Base-by-base conservation (phyloP, 2,113 vertebrate species). In the Dryoscopus gambensis region DNA sequence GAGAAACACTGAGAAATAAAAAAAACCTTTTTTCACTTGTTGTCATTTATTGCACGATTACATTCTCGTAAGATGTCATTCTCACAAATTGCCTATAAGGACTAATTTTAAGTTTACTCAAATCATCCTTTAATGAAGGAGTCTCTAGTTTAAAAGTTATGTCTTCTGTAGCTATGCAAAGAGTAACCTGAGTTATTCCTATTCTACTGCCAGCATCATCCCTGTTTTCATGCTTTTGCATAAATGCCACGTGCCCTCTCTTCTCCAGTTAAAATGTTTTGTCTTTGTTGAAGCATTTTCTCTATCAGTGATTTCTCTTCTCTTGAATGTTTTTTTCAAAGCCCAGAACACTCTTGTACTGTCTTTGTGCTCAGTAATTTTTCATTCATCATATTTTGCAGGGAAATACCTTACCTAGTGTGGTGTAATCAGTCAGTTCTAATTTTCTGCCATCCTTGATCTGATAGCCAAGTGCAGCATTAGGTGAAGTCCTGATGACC, bases 1-100 rank as follows among this genome's bases (percentile, higher is more conserved):
- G 95, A 96, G 95, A 97, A 97, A 97, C 95, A 97, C 97, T 97
- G 97, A 98, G 94, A 98, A 98, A 98, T 98, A 98, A 98, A 98
- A 83, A 83, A 73, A 79, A 70, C 15, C 6, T 95, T 96, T 98
- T 98, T 98, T 97, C 95, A 97, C 78, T 87, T 93, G 70, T 92
- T 83, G 97, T 98, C 96, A 97, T 95, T 98, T 94, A 85, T 98
- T 98, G 95, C 73, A 69, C 84, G 19, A 27, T 82, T 87, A 25
- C 23, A 2, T 89, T 89, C 23, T 74, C 22, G 21, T 70, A 53
- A 42, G 9, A 4, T 84, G 22, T 25, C 14, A 4, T 37, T 76
- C 16, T 63, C 21, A 4, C 19, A 23, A 11, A 60, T 56, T 80
- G 8, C 25, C 22, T n/a, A 0, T 37, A 46, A 46, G 1, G 5